Base-by-base conservation (phyloP, 2,888 invertebrate species). In the Drosophila phalerata region DNA sequence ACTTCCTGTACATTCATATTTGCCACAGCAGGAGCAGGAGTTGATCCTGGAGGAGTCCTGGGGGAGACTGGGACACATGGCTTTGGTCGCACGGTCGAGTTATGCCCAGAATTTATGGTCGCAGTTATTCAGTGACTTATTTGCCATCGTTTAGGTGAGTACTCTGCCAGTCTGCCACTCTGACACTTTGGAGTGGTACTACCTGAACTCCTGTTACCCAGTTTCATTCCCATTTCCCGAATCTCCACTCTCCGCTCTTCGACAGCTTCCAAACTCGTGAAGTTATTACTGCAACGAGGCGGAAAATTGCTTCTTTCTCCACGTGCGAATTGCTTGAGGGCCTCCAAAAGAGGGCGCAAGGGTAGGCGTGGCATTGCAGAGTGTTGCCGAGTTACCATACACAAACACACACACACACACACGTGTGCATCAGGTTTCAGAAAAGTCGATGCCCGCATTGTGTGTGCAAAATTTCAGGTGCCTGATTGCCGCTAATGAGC, bases 251-350 rank as follows among this genome's bases (percentile, higher is more conserved):
- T 9, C 51, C 17, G 30, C 53, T 45, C 63, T 56, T 79, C 71
- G 56, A 49, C 66, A 67, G 56, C 60, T 48, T 28, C 25, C 43
- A 25, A 73, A 73, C 65, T 69, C 45, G 66, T 70, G 64, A 80
- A 79, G 83, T 85, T 88, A 81, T 86, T 81, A 80, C 67, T 69
- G 87, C 83, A 88, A 55, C 77, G 70, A 82, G 72, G 81, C 77
- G 69, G 83, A 89, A 89, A 89, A 89, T 88, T 83, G 89, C 79
- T 86, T 88, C 78, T 79, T 81, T 76, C 77, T 71, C 40, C 63
- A 61, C 75, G 74, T 79, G 77, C 64, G 78, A 76, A 83, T 70
- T 76, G 77, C 72, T 77, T 30, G 45, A 65, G 72, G 62, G 40
- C 30, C 43, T 8, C 25, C 6, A 22, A 32, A 3, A 8, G 19